These are phyloP conservation scores for Lypha dubia DNA, from an alignment of 2,888 invertebrate species.

Conservation along the genomic window DNA sequence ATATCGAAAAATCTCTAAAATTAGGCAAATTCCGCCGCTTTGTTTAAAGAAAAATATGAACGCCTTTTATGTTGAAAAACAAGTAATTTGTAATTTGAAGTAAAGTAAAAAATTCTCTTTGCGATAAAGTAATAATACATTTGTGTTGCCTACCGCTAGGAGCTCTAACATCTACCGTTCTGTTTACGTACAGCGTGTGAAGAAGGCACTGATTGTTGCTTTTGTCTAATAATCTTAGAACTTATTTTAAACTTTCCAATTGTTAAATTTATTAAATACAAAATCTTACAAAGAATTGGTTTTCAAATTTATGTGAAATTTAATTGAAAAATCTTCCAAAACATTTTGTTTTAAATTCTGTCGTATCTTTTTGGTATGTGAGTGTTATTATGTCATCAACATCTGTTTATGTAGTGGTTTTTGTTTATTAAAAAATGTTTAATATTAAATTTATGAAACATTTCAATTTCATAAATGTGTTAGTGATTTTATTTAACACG, in stretches of 20 bases:
- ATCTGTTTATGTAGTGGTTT: conserved; percentile 38
- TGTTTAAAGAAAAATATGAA: no score
- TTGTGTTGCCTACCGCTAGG: no score
- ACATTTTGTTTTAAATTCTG: neutral
- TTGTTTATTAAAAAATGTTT: neutral
- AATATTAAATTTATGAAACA: conserved; percentile 12
- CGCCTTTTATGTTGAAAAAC: no score
- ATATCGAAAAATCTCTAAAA: no score
- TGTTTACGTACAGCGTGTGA: no score
- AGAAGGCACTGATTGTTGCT: no score
- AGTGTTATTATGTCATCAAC: conserved; percentile 1
- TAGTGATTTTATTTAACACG: conserved; percentile 15
- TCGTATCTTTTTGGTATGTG: neutral
- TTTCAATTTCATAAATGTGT: neutral
- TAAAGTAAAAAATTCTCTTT: no score
- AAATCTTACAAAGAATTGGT: neutral
- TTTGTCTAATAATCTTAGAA: no score
- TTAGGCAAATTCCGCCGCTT: no score
- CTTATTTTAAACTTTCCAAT: neutral
- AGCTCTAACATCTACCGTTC: no score
- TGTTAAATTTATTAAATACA: neutral
- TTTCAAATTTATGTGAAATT: neutral
- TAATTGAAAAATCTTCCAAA: neutral
- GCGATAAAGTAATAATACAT: no score
- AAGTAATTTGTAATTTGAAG: no score